Evolutionary conservation across 1,140 invertebrate species (phyloP).

Genomic region (fruit fly (Drosophila melanogaster)): DNA sequence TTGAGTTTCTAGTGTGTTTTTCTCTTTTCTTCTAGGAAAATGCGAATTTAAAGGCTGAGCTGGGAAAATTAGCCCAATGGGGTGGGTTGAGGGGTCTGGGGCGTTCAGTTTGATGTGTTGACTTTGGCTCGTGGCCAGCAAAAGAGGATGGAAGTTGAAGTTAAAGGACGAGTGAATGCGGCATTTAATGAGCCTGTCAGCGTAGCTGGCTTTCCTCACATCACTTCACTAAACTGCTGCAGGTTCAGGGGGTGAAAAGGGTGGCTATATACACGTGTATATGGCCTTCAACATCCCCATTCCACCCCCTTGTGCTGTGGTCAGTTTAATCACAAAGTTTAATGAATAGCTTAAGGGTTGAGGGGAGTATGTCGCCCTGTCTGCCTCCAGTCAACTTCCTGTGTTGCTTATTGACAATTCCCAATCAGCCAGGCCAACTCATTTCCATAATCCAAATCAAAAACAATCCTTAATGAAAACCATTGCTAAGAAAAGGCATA

Average conservation of each 20-base stretch:
- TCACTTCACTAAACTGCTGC: conserved; percentile 44
- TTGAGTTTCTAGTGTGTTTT: background rate
- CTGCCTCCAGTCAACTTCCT: conserved; percentile 18
- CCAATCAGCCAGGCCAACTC: conserved; percentile 18
- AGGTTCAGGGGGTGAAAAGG: conserved; percentile 11
- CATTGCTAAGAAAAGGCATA: background rate
- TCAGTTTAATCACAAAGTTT: conserved; percentile 79
- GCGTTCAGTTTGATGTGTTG: conserved; percentile 64
- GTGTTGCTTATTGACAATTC: conserved; percentile 25
- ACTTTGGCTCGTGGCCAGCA: conserved; percentile 66
- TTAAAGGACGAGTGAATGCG: conserved; percentile 56
- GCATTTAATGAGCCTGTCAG: conserved; percentile 73
- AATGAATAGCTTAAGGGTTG: conserved; percentile 74
- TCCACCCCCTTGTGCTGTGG: conserved; percentile 36
- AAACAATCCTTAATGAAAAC: conserved; percentile 11
- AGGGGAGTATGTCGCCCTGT: background rate
- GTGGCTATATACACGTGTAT: background rate
- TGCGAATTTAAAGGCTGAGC: conserved; percentile 36
- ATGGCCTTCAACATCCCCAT: background rate
- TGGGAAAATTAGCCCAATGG: conserved; percentile 55
- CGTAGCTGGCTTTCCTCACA: conserved; percentile 31
- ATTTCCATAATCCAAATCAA: conserved; percentile 48
- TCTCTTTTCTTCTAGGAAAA: conserved; percentile 14
- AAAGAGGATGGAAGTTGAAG: conserved; percentile 1
- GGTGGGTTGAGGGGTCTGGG: background rate